Conservation (phyloP, 2,888 invertebrate genomes). For the Drosophila neoperkinsi region DNA sequence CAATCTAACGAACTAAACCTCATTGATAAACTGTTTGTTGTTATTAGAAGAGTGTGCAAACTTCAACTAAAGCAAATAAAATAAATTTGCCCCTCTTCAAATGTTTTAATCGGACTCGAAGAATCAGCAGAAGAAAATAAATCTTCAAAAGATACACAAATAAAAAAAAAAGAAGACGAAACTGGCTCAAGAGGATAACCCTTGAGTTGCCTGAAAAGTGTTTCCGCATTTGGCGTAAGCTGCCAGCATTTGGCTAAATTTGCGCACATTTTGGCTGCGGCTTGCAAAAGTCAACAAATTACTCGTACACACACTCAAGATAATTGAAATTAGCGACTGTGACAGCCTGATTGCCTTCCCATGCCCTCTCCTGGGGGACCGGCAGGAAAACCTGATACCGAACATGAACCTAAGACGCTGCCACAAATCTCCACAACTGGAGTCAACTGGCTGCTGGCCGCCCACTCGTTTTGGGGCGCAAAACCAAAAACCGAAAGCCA, state of each 20-base stretch:
- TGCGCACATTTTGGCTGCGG: slow-evolving; percentile 38
- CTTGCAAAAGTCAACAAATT: slow-evolving; percentile 71
- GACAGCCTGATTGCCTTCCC: slow-evolving; percentile 75
- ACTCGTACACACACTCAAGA: slow-evolving; percentile 73
- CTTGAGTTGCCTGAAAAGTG: slow-evolving; percentile 26
- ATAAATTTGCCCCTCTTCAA: slow-evolving; percentile 5
- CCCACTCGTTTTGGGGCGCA: slow-evolving; percentile 58
- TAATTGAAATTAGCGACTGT: slow-evolving; percentile 78
- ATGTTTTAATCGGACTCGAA: slow-evolving; percentile 36
- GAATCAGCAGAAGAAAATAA: slow-evolving; percentile 31
- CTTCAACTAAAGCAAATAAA: neutral
- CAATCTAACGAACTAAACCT: neutral
- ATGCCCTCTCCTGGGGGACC: slow-evolving; percentile 51
- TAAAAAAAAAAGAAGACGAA: slow-evolving; percentile 8
- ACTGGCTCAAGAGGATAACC: slow-evolving; percentile 33
- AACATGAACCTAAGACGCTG: slow-evolving; percentile 21
- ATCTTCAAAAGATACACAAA: slow-evolving; percentile 16
- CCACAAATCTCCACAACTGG: slow-evolving; percentile 56
- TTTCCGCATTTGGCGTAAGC: slow-evolving; percentile 52
- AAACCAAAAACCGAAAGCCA: slow-evolving; percentile 46
- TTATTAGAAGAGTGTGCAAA: slow-evolving; percentile 13
- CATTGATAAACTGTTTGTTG: accelerated
- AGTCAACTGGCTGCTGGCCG: slow-evolving; percentile 39
- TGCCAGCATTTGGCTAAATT: slow-evolving; percentile 37
- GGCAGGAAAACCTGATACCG: slow-evolving; percentile 14